Conservation (phyloP, 2,113 vertebrate genomes). For the Anseranas semipalmata region DNA sequence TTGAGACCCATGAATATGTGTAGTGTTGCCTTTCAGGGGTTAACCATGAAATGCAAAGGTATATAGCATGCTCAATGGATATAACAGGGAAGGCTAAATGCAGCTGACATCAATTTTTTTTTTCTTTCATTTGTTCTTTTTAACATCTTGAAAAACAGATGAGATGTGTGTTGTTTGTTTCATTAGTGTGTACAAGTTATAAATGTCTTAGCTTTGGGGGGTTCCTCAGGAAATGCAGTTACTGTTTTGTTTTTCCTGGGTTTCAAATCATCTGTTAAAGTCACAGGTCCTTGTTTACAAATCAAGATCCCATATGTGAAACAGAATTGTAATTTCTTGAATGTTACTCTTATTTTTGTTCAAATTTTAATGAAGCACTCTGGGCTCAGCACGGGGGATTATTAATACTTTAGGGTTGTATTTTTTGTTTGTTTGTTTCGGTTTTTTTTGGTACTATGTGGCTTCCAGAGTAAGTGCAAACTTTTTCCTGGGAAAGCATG, state of each 20-base stretch:
- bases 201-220: neutral
- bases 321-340: neutral
- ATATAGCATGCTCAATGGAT: fast-evolving
- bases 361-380: neutral
- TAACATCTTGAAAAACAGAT: neutral
- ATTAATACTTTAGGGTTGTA: neutral
- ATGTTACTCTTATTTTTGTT: neutral
- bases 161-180: neutral
- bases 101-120: neutral
- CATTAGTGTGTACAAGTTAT: neutral
- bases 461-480: neutral
- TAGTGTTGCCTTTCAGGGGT: neutral
- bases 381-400: neutral
- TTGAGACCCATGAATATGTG: neutral
- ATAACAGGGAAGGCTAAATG: neutral
- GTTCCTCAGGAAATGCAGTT: neutral
- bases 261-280: slow-evolving; percentile 22
- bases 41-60: neutral
- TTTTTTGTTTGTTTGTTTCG: neutral
- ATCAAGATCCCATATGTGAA: neutral
- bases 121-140: neutral
- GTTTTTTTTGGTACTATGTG: neutral
- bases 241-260: neutral
- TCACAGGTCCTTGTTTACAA: neutral
- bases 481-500: neutral